A percentile compares a stretch with the other conserved stretches of the same genome.
Evolutionary conservation across 2,797 vertebrate genomes (phyloP).

Genomic region (Ispidina lecontei): DNA sequence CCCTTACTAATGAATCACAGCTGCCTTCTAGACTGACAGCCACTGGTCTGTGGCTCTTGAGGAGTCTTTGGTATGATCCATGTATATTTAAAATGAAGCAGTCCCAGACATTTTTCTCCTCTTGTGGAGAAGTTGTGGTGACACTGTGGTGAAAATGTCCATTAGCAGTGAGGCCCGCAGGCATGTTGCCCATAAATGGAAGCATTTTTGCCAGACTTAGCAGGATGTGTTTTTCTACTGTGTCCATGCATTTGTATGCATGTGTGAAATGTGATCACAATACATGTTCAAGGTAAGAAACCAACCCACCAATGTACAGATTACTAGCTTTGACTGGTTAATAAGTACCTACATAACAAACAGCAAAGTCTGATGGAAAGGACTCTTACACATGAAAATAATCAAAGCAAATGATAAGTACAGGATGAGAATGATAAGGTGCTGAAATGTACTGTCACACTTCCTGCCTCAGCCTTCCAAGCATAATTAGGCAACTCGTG

Average conservation of each 20-base stretch:
- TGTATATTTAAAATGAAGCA: not conserved
- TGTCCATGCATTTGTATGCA: not conserved
- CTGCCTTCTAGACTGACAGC: not conserved
- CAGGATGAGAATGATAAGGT: not conserved
- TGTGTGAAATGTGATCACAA: not conserved
- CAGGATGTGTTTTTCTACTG: not conserved
- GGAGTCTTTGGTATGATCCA: not conserved
- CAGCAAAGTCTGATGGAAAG: constrained; percentile 36
- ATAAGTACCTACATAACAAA: constrained; percentile 45
- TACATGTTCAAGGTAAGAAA: not conserved
- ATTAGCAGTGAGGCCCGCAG: not conserved
- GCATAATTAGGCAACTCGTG: not conserved
- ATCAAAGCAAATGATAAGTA: rapidly evolving
- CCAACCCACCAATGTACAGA: not conserved
- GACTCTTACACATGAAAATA: not conserved
- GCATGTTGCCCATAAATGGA: not conserved
- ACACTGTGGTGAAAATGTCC: not conserved
- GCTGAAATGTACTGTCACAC: not conserved
- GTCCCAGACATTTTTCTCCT: not conserved
- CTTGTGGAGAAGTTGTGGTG: not conserved
- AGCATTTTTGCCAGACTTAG: not conserved
- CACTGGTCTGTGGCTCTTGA: not conserved
- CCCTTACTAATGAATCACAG: not conserved
- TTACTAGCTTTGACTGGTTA: constrained; percentile 18
- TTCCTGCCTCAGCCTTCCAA: not conserved